A percentile compares a stretch with the other conserved stretches of the same genome.
Evolutionary conservation across 2,888 invertebrate species (phyloP).

Genomic region (Folsomia candida): DNA sequence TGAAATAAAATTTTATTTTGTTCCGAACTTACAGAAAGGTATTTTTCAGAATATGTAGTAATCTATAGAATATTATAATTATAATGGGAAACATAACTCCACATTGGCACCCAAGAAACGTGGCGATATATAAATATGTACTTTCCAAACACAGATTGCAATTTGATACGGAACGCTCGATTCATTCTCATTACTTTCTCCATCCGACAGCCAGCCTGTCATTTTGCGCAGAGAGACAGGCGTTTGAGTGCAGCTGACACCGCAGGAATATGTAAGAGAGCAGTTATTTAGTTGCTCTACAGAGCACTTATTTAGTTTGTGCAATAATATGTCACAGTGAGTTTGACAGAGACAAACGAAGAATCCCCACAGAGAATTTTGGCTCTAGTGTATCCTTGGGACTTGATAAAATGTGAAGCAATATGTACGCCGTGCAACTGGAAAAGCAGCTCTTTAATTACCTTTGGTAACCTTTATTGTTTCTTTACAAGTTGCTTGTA

Average conservation of each 20-base stretch:
- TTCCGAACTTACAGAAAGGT: no score
- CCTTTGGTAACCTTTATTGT: constrained; percentile 17
- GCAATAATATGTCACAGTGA: not conserved
- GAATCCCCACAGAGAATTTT: not conserved
- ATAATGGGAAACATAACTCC: no score
- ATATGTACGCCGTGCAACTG: no score
- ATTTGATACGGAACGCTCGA: not conserved
- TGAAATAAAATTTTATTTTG: no score
- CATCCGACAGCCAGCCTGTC: no score
- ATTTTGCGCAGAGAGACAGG: not conserved
- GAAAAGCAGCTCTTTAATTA: constrained; percentile 13
- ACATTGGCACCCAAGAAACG: no score
- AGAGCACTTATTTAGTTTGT: not conserved
- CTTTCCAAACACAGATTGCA: not conserved
- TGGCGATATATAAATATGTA: no score
- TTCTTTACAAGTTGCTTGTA: not conserved
- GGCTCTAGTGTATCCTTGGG: not conserved
- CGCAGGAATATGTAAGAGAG: not conserved
- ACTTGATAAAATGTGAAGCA: not conserved
- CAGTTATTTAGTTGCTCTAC: not conserved
- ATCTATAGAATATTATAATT: no score
- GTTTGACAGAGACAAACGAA: not conserved
- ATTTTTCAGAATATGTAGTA: no score
- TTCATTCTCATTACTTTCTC: not conserved
- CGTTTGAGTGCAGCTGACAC: not conserved